A percentile compares a stretch with the other conserved stretches of the same genome.
These are phyloP conservation scores for Nephrotoma appendiculata DNA, from an alignment of 2,888 invertebrate genomes.

Conservation along the genomic window DNA sequence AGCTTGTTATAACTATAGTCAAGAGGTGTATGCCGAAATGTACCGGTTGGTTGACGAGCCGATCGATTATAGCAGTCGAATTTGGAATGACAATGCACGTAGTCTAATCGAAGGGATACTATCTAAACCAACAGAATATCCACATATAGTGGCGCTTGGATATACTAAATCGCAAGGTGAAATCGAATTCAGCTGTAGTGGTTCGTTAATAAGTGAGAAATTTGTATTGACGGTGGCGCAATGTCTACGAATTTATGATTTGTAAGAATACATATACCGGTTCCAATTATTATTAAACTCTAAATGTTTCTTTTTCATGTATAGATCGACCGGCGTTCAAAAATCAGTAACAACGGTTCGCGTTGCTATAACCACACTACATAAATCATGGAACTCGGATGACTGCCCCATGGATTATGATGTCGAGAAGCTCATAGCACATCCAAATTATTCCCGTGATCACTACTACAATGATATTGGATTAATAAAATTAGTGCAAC, in stretches of 20 bases:
- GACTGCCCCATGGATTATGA: conserved; percentile 22
- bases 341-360: background rate
- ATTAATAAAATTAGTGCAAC: conserved; percentile 30
- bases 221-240: background rate
- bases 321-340: background rate
- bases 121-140: background rate
- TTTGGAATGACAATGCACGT: background rate
- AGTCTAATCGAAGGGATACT: background rate
- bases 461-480: conserved; percentile 39
- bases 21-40: background rate
- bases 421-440: conserved; percentile 24
- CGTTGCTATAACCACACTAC: background rate
- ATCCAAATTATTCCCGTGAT: conserved; percentile 31
- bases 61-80: background rate
- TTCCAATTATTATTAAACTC: background rate
- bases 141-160: background rate
- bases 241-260: background rate
- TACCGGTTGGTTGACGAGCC: background rate
- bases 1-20: background rate
- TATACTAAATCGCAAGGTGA: background rate
- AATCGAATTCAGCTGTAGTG: background rate
- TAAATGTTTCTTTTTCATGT: background rate
- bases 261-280: background rate
- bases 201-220: background rate
- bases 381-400: conserved; percentile 8